Evolutionary conservation across 2,113 vertebrate genomes (phyloP), one percentile per base, ranked within the genome.

Genomic region (Dasypus novemcinctus): DNA sequence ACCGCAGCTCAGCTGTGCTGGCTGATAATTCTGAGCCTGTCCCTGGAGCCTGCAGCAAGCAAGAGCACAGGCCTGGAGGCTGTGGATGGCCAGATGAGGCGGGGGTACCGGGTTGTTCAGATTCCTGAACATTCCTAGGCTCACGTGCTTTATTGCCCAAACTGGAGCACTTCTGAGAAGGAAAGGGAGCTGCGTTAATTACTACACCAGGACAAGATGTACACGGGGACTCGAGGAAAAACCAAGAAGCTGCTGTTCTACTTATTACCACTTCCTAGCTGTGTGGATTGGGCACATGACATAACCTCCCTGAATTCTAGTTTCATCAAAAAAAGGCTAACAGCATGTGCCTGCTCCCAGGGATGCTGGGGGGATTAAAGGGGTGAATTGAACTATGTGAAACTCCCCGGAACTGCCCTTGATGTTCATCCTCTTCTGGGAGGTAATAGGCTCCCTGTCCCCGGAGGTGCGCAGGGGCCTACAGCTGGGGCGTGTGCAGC

Each of bases 261-360:
- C 87, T 96, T 76, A 84, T 2, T 23, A 57, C 69, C 4, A 25
- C 36, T 81, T 87, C 76, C 84, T 54, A 27, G 52, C 75, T 69
- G 54, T 63, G 75, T 43, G 71, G 75, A 72, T n/a, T 11, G 31
- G 64, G 52, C 43, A 80, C 29, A 20, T 97, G 90, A 92, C 2
- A n/a, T 92, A 97, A 95, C 90, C 66, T 93, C 85, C 85, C 81
- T 69, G 90, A 85, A 92, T 85, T 86, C 78, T 54, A 63, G 71
- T 71, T 88, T 91, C 79, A 43, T 68, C 78, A 75, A 57, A 46
- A 43, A 49, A 43, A 80, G 59, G 63, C 31, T 25, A 54, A 4
- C 29, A 29, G 10, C 41, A 36, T 7, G 33, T 27, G 61, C 78
- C 33, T 63, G 82, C 36, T 87, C 64, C 54, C 27, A 64, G 74